Evolutionary conservation across 2,888 invertebrate species (phyloP).

Genomic region (Pharmacophagus antenor): DNA sequence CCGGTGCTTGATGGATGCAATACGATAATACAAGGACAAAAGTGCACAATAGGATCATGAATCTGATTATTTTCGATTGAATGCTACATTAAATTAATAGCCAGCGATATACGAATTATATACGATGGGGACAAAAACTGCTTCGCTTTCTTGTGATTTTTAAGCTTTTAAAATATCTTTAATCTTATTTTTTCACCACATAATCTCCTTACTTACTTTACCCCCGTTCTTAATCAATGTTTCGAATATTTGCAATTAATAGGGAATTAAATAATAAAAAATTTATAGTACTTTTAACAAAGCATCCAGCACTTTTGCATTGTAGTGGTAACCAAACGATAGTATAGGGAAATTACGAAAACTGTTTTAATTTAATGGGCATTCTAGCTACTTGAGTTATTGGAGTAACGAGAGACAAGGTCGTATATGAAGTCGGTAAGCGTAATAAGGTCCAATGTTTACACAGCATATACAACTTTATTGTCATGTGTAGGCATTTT

Average conservation of each 20-base stretch:
- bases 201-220: too few relatives aligned
- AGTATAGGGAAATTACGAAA: too few relatives aligned
- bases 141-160: too few relatives aligned
- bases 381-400: too few relatives aligned
- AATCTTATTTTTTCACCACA: too few relatives aligned
- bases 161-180: not conserved
- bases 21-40: not conserved
- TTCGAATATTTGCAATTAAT: too few relatives aligned
- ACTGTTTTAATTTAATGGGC: not conserved
- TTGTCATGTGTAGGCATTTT: not conserved
- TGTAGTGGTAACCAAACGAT: too few relatives aligned
- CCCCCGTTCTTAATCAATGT: too few relatives aligned
- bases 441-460: not conserved
- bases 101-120: conserved; percentile 14
- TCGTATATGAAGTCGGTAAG: not conserved
- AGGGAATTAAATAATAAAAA: too few relatives aligned
- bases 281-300: too few relatives aligned
- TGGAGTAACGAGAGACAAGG: not conserved
- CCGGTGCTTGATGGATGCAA: not conserved
- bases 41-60: conserved; percentile 4
- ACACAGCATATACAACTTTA: not conserved
- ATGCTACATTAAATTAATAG: conserved; percentile 25
- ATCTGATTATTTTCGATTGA: conserved; percentile 24
- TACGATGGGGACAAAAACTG: not conserved
- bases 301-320: too few relatives aligned